These are phyloP conservation scores for Priocnemis perturbator DNA, from an alignment of 2,888 invertebrate species.

Conservation along the genomic window DNA sequence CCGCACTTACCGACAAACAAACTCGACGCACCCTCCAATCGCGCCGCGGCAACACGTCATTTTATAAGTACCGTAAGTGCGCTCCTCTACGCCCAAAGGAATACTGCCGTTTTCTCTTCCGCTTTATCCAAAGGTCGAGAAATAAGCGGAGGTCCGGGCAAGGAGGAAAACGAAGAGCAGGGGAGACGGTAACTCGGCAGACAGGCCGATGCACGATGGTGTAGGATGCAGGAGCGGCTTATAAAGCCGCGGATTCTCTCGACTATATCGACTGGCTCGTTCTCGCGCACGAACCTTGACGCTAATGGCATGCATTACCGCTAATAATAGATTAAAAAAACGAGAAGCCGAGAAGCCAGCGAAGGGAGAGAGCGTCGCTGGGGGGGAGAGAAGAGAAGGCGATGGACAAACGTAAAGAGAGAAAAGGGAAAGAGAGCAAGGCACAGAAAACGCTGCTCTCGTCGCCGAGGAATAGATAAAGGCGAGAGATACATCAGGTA, in stretches of 20 bases:
- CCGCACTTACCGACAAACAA: too few relatives aligned
- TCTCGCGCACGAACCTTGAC: slow-evolving; percentile 66
- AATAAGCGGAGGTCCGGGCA: neutral
- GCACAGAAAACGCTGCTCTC: neutral
- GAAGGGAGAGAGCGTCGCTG: slow-evolving; percentile 12
- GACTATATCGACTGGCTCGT: slow-evolving; percentile 53
- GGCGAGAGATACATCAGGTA: slow-evolving; percentile 40
- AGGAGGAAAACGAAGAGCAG: neutral
- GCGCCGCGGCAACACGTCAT: neutral
- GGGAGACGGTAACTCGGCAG: neutral
- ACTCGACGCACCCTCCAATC: too few relatives aligned
- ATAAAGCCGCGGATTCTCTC: slow-evolving; percentile 54
- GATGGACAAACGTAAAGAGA: neutral
- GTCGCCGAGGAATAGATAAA: neutral
- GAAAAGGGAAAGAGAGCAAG: neutral
- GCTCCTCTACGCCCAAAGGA: neutral
- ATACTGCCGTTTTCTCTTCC: too few relatives aligned
- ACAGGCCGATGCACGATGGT: neutral
- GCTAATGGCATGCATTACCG: slow-evolving; percentile 70
- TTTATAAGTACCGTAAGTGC: neutral
- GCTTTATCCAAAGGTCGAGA: too few relatives aligned
- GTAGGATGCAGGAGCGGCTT: slow-evolving; percentile 14
- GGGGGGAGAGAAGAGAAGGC: neutral
- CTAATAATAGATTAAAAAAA: slow-evolving; percentile 61
- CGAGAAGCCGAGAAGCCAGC: slow-evolving; percentile 13